phyloP scores from a whole-genome alignment of 1,140 invertebrate genomes.

The Polyergus mexicanus region DNA sequence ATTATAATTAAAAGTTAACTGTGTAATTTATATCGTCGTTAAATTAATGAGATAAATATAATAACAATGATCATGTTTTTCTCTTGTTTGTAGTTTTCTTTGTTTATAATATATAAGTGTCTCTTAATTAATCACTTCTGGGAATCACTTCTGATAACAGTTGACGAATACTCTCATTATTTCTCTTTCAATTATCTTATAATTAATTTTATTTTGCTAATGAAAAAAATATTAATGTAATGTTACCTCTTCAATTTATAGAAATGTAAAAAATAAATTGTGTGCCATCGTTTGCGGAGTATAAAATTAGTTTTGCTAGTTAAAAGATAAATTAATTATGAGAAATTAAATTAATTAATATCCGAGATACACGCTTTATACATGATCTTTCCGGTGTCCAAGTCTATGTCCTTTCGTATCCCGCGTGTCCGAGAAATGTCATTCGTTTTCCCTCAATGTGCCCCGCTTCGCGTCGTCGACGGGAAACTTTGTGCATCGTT shows the following conservation, averaged over 20 bases:
- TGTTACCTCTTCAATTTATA: neutral
- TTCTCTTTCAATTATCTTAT: neutral
- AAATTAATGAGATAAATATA: neutral
- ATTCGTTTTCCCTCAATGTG: conserved; percentile 17
- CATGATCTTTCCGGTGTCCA: neutral
- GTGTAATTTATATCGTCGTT: neutral
- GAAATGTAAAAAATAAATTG: neutral
- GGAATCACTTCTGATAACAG: neutral
- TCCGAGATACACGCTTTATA: neutral
- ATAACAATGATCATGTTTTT: neutral
- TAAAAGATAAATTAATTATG: neutral
- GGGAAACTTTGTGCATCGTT: conserved; percentile 37
- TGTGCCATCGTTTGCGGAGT: neutral
- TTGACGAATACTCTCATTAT: neutral
- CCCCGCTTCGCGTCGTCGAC: neutral
- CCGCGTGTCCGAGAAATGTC: conserved; percentile 16
- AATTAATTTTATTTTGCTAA: neutral
- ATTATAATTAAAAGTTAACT: conserved; percentile 18
- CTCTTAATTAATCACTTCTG: neutral
- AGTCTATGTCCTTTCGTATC: neutral
- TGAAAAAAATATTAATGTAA: neutral
- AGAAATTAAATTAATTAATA: conserved; percentile 6
- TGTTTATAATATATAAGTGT: neutral
- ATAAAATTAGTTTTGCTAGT: neutral
- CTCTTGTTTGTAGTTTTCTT: neutral